phyloP scores from a whole-genome alignment of 2,888 invertebrate species.

The Brachylomia viminalis region DNA sequence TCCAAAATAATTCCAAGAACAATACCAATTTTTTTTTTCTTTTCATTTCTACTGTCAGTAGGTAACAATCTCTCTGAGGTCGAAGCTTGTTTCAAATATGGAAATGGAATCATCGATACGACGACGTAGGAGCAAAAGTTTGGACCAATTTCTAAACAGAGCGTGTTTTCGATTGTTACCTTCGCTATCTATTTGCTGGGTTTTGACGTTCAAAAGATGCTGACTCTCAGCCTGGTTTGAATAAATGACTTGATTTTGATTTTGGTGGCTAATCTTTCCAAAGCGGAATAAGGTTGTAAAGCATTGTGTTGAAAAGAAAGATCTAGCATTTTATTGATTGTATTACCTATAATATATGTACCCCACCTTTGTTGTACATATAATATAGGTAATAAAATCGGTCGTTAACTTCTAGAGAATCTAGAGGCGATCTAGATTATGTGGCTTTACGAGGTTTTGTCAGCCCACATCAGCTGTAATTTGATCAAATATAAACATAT shows the following conservation, averaged over 20 bases:
- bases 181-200: too few species aligned
- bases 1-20: neutral
- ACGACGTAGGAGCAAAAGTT: neutral
- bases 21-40: neutral
- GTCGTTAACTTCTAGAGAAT: neutral
- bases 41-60: neutral
- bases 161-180: too few species aligned
- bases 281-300: neutral
- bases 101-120: neutral
- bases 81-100: neutral
- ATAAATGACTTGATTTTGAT: too few species aligned
- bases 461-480: neutral
- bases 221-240: too few species aligned
- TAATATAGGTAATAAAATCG: too few species aligned
- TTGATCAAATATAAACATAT: neutral
- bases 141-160: too few species aligned
- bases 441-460: neutral
- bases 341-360: too few species aligned
- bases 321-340: neutral
- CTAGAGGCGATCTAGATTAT: neutral
- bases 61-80: neutral
- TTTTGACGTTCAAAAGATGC: too few species aligned
- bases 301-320: neutral
- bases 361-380: too few species aligned
- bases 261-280: too few species aligned